These are phyloP conservation scores for Tromatobia lineatoria DNA, from an alignment of 2,888 invertebrate genomes.

Conservation along the genomic window DNA sequence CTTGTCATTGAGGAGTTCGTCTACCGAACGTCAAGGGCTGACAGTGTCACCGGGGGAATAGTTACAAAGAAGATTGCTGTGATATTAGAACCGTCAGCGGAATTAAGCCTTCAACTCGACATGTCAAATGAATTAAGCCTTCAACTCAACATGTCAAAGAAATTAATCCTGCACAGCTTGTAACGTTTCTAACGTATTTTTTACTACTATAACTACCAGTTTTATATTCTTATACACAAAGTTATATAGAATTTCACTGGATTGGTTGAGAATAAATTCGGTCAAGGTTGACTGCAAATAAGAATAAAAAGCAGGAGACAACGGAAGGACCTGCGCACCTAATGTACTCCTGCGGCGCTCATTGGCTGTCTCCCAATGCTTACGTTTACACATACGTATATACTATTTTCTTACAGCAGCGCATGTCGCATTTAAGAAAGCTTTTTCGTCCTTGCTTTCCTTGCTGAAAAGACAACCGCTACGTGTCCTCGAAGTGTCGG, in stretches of 20 bases:
- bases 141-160: not conserved
- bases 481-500: not conserved
- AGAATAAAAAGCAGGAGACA: conserved; percentile 12
- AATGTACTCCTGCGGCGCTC: conserved; percentile 10
- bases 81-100: not conserved
- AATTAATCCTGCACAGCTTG: not conserved
- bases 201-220: not conserved
- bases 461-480: not conserved
- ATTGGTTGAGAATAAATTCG: conserved; percentile 51
- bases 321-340: conserved; percentile 9
- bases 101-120: not conserved
- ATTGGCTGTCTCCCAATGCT: conserved; percentile 45
- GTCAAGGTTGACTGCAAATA: conserved; percentile 56
- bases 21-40: conserved; percentile 3
- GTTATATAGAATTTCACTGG: not conserved
- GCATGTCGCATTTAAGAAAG: not conserved
- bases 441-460: conserved; percentile 17
- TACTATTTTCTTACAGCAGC: not conserved
- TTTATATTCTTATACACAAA: not conserved
- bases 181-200: not conserved
- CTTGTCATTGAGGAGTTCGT: conserved; percentile 14
- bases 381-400: not conserved
- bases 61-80: conserved; percentile 3
- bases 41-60: not conserved
- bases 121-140: not conserved